A percentile compares a stretch with the other conserved stretches of the same genome.
Conservation (phyloP, 1,140 invertebrate species). For the Popillia japonica region DNA sequence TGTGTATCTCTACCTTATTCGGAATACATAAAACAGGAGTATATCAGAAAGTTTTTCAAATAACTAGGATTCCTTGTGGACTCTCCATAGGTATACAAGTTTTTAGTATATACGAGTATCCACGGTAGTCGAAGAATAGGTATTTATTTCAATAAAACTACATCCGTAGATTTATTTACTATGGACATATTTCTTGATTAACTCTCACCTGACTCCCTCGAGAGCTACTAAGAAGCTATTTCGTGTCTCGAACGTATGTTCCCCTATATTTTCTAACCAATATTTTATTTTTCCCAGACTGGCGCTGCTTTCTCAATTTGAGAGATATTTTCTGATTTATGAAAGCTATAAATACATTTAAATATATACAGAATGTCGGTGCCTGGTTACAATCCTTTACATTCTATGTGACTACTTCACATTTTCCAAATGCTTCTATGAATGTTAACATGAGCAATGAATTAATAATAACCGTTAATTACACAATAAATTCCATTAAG, state of each 20-base stretch:
- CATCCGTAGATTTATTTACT: constrained; percentile 38
- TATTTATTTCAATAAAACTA: constrained; percentile 38
- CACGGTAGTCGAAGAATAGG: constrained; percentile 25
- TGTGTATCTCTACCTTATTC: constrained; percentile 25
- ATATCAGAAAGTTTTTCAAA: constrained; percentile 30
- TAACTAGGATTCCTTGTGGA: neutral
- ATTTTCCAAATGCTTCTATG: no score
- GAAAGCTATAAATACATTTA: neutral
- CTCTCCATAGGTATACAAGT: constrained; percentile 2
- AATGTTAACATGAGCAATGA: no score
- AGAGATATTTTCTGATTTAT: constrained; percentile 10
- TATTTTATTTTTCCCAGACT: constrained; percentile 31
- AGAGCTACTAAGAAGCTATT: constrained; percentile 36
- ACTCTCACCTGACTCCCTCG: constrained; percentile 21
- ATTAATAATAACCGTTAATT: no score
- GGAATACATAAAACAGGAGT: constrained; percentile 36
- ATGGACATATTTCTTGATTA: constrained; percentile 37
- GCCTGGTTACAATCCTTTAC: neutral
- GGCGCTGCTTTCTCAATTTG: constrained; percentile 7
- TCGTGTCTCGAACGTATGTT: constrained; percentile 30
- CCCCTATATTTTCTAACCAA: constrained; percentile 1
- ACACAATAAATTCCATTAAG: no score
- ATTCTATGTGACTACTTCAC: no score
- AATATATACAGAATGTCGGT: neutral
- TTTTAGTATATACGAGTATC: neutral